A percentile compares a stretch with the other conserved stretches of the same genome.
These are phyloP conservation scores for Cerceris ruficornis DNA, from an alignment of 2,888 invertebrate species.

Conservation along the genomic window DNA sequence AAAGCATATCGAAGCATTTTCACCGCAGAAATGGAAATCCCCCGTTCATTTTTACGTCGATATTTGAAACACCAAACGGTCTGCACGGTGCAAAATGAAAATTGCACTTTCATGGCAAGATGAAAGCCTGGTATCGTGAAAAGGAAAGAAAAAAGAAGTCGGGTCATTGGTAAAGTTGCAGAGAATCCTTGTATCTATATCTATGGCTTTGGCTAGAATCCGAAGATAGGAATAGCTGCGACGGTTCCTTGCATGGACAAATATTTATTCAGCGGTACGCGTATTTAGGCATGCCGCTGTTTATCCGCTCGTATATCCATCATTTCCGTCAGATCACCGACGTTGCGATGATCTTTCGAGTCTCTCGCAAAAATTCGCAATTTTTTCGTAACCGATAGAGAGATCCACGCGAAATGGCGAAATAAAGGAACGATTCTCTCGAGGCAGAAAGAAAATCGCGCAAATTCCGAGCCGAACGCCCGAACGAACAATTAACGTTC, in stretches of 20 bases:
- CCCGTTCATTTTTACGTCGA: background rate
- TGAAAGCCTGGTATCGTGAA: background rate
- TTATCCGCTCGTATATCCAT: constrained; percentile 75
- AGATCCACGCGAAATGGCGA: background rate
- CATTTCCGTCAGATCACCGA: constrained; percentile 62
- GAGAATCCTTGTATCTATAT: constrained; percentile 27
- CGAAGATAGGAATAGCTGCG: constrained; percentile 73
- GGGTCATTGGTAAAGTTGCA: background rate
- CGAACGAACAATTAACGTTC: background rate
- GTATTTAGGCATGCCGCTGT: constrained; percentile 66
- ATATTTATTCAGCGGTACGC: constrained; percentile 76
- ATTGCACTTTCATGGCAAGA: background rate
- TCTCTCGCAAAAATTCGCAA: background rate
- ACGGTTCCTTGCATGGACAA: constrained; percentile 67
- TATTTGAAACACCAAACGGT: background rate
- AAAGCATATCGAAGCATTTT: constrained; percentile 5
- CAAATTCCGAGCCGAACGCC: background rate
- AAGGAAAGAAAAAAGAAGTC: constrained; percentile 7
- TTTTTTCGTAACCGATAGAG: constrained; percentile 20
- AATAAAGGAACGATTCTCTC: background rate
- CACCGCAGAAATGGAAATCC: background rate
- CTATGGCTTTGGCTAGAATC: constrained; percentile 47
- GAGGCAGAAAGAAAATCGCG: background rate
- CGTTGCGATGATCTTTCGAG: constrained; percentile 45
- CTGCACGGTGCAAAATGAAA: background rate